These are phyloP conservation scores for Podilymbus podiceps DNA, from an alignment of 2,113 vertebrate species.

Conservation along the genomic window DNA sequence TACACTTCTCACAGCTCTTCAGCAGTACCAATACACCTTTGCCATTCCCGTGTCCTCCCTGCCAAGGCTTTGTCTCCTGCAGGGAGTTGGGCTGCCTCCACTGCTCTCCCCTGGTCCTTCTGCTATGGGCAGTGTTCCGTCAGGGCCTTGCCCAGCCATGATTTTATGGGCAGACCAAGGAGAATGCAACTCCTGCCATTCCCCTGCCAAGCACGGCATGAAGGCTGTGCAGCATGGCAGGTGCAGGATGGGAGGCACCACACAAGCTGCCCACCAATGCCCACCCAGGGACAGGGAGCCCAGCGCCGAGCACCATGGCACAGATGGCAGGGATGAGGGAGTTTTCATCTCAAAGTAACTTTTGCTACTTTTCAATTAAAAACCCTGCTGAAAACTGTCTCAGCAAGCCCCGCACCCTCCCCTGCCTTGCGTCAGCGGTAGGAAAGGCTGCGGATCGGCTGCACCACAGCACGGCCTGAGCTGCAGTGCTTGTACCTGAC, in stretches of 20 bases:
- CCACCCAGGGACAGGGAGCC: fast-evolving
- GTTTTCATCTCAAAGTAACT: not conserved
- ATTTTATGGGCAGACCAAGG: not conserved
- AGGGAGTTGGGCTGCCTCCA: fast-evolving
- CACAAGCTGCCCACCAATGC: not conserved
- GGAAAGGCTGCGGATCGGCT: not conserved
- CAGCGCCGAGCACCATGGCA: not conserved
- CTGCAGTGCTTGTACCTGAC: not conserved
- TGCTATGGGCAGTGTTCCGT: fast-evolving
- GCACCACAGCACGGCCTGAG: not conserved
- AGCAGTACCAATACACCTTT: not conserved
- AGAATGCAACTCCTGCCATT: fast-evolving
- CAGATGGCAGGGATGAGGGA: fast-evolving
- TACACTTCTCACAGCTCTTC: not conserved
- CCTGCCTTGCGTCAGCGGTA: not conserved
- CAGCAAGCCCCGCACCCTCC: not conserved
- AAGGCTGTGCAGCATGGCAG: not conserved
- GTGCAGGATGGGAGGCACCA: not conserved
- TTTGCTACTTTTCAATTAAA: not conserved
- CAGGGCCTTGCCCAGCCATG: not conserved
- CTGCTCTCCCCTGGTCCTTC: not conserved
- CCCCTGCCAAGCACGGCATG: fast-evolving
- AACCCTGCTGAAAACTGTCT: not conserved
- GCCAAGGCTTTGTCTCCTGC: not conserved
- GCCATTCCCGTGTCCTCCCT: not conserved